Conservation (phyloP, 2,888 invertebrate species). For the Cynaeus angustus region DNA sequence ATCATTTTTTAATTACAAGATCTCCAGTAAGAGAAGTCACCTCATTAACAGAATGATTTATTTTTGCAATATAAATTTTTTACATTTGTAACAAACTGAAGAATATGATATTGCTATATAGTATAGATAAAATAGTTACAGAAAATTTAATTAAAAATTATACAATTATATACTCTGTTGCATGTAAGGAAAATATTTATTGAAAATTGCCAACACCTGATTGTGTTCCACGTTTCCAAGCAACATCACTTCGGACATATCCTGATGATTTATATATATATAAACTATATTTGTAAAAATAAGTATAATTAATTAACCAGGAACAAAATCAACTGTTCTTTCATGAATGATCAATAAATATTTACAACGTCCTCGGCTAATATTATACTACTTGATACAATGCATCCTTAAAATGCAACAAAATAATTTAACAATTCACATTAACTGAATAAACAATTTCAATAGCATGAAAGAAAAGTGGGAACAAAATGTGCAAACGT, state of each 20-base stretch:
- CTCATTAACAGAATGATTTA: conserved; percentile 50
- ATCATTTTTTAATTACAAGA: conserved; percentile 6
- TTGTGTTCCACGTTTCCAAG: conserved; percentile 12
- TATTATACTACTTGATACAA: conserved; percentile 30
- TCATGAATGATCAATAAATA: conserved; percentile 32
- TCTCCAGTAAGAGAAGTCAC: conserved; percentile 38
- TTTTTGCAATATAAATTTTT: conserved; percentile 51
- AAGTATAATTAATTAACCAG: conserved; percentile 16
- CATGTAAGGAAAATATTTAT: conserved; percentile 24
- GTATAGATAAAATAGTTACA: conserved; percentile 42
- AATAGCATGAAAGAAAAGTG: conserved; percentile 41
- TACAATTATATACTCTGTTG: conserved; percentile 15
- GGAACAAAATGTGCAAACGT: conserved; percentile 53
- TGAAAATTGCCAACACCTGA: conserved; percentile 30
- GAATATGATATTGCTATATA: conserved; percentile 47
- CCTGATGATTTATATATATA: neutral
- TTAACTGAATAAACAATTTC: conserved; percentile 27
- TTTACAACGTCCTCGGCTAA: conserved; percentile 5
- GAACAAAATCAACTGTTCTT: conserved; percentile 28
- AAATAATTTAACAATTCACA: conserved; percentile 28
- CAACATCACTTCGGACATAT: neutral
- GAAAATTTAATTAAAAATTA: conserved; percentile 23
- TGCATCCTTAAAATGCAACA: conserved; percentile 35
- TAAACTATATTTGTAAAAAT: conserved; percentile 32
- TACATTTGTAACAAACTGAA: conserved; percentile 52